Conservation (phyloP, 2,888 invertebrate species). For the Conomelus anceps region DNA sequence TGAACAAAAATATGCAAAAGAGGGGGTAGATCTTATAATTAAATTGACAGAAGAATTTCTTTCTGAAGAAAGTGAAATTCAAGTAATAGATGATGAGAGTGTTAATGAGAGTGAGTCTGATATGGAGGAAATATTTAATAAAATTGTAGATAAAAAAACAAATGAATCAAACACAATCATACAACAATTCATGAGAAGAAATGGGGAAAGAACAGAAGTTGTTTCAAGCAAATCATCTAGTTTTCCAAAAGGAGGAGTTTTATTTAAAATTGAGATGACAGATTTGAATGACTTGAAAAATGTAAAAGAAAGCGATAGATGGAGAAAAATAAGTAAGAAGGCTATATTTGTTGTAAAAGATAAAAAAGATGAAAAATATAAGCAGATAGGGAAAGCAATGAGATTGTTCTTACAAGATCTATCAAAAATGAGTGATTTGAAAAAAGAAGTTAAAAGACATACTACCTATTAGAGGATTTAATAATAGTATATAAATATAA, state of each 20-base stretch:
- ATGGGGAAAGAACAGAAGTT: not conserved
- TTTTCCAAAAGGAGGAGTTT: not conserved
- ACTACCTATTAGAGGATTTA: not conserved
- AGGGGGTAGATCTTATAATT: too few relatives aligned
- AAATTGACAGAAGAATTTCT: too few relatives aligned
- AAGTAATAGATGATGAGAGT: too few relatives aligned
- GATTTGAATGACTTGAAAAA: not conserved
- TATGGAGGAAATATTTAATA: too few relatives aligned
- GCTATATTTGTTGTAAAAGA: not conserved
- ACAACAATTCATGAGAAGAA: not conserved
- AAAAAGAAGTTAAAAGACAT: not conserved
- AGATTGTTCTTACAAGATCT: not conserved
- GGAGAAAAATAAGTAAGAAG: not conserved
- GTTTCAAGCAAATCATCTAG: not conserved
- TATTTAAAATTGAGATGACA: conserved; percentile 4
- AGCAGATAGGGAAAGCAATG: not conserved
- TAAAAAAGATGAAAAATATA: not conserved
- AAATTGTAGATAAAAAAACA: too few relatives aligned
- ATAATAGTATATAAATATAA: not conserved
- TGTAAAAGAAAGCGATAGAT: not conserved
- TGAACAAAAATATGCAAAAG: too few relatives aligned
- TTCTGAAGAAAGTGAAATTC: too few relatives aligned
- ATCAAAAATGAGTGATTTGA: not conserved
- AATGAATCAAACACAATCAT: not conserved
- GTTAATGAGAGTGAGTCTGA: too few relatives aligned